Evolutionary conservation across 2,797 vertebrate genomes (phyloP), one percentile per base, ranked within the genome.

Genomic region (Fistularia tabacaria): DNA sequence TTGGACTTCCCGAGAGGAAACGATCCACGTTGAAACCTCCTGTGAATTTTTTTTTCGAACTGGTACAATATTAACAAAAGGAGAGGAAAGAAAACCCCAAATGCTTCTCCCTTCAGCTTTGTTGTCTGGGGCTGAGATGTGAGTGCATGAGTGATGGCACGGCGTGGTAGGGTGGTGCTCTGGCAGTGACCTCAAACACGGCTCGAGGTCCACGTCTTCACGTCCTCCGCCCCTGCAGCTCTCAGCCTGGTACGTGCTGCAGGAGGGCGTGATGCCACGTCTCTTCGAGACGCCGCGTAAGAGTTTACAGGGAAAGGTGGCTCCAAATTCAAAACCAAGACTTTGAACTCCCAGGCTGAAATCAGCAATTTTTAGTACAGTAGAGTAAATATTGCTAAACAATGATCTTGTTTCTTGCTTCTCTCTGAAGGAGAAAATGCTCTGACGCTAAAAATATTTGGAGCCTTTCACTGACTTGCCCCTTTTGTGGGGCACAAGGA

Each of bases 161-260:
- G 7, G 36, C 3, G 12, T 46, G 47, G 61, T 54, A 74, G 69
- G 68, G 79, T 74, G 57, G 54, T 51, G 43, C 66, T 73, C 57
- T 67, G 58, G 62, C 46, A 62, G 51, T 2, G 57, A 39, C 56
- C 6, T 49, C 42, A n/a, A 9, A 9, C 54, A 60, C 48, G 51
- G 36, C 36, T 25, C 52, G 11, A 39, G 40, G 38, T 50, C 62
- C 72, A 70, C 60, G 56, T 82, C 69, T 74, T 47, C 25, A 13
- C 52, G 45, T 49, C 44, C 69, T 80, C 74, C 79, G 71, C 67
- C 72, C 73, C 2, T 58, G 51, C 57, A 55, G 55, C 47, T 46
- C 12, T 54, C 55, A 62, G 68, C 49, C 38, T 74, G 73, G 64
- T 79, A 85, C 81, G 71, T 81, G 80, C 81, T 42, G 46, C 1